Percentiles rank a stretch among this genome's conserved stretches.
Conservation (phyloP, 2,113 vertebrate species). For the Numida meleagris region DNA sequence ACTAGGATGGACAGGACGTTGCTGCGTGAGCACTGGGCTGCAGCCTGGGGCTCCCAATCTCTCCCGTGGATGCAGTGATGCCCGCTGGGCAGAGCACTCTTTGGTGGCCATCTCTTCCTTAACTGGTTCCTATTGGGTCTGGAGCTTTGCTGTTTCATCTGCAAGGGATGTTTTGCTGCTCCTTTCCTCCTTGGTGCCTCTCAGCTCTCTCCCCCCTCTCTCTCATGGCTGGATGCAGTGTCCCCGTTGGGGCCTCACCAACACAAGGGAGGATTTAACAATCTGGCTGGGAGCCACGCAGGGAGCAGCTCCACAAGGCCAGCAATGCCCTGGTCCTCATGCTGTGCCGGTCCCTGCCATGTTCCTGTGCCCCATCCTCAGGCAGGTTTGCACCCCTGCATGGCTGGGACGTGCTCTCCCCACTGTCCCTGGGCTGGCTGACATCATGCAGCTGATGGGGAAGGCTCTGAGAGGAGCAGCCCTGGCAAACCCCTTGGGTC, state of each 20-base stretch:
- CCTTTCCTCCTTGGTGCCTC: background rate
- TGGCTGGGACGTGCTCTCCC: background rate
- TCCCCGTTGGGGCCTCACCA: constrained; percentile 1
- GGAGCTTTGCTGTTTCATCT: fast-evolving
- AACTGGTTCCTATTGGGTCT: background rate
- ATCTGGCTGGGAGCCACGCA: background rate
- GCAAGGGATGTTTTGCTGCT: background rate
- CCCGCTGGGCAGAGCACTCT: background rate
- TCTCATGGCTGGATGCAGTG: background rate
- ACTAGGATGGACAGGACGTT: background rate
- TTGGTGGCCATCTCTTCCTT: fast-evolving
- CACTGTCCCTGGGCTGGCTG: fast-evolving
- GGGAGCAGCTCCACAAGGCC: background rate
- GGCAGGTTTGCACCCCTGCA: fast-evolving
- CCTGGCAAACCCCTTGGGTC: background rate
- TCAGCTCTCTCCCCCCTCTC: background rate
- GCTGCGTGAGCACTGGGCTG: background rate
- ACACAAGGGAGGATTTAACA: background rate
- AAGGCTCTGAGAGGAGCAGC: constrained; percentile 1
- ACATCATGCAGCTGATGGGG: background rate
- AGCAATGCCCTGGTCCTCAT: background rate
- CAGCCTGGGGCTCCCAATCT: background rate
- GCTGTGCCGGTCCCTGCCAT: fast-evolving
- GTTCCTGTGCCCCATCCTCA: fast-evolving
- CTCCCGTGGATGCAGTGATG: background rate